Evolutionary conservation across 2,113 vertebrate genomes (phyloP), one percentile per base, ranked within the genome.

Genomic region (Zootoca vivipara): DNA sequence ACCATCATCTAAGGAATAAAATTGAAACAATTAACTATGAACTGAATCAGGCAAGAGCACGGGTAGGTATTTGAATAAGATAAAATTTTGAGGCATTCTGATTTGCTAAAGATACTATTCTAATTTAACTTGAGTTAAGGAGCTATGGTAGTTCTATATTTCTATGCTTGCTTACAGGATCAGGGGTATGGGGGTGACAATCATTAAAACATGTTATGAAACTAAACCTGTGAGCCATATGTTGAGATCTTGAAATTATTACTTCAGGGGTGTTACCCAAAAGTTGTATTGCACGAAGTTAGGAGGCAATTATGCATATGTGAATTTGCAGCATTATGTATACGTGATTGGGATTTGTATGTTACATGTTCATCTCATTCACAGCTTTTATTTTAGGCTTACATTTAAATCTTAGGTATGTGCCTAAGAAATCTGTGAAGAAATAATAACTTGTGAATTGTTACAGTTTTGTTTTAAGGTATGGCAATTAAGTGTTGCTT

Each of bases 11-110:
- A 83, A 96, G 97, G 92, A 94, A 87, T 72, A 96, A 97, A 91
- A 89, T 98, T n/a, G 97, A 98, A 93, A 95, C 94, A 30, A 24
- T 97, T 80, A 97, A 97, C 85, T 95, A 96, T 85, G 97, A 98
- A 74, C 83, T 98, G 79, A 89, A 96, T 83, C 95, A 96, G 80
- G 97, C 96, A 89, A 97, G 92, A 92, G 93, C 95, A 85, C 97
- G 97, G 96, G 98, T 99, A 90, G 74, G 96, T 97, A 90, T 94
- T 35, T 91, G 81, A 42, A 89, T 81, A 22, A 83, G 64, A 7
- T 52, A 12, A 5, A 52, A 82, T 64, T 58, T 87, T 70, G 69
- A 58, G 72, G 33, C 5, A 52, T 56, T n/a, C 33, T 70, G 5
- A 78, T 40, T 64, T 42, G 35, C 28, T 73, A 62, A 74, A 56